These are phyloP conservation scores for Caenorhabditis sp. DNA, from an alignment of 2,888 invertebrate genomes.

Conservation along the genomic window DNA sequence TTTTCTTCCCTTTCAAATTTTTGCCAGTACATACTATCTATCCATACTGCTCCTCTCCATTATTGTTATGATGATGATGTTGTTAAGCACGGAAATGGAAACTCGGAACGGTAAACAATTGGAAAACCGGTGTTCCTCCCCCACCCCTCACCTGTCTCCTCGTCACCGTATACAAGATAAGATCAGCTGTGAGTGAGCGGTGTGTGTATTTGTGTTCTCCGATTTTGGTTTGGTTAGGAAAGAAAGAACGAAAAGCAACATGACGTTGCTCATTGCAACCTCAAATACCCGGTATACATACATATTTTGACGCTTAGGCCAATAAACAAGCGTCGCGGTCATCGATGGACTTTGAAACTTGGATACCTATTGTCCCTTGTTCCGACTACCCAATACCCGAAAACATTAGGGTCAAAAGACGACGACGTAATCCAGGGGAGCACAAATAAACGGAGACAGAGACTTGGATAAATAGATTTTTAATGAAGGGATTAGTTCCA, in stretches of 20 bases:
- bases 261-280: slow-evolving; percentile 40
- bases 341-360: slow-evolving; percentile 53
- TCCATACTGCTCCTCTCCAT: no score
- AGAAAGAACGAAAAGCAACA: slow-evolving; percentile 20
- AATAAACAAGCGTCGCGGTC: slow-evolving; percentile 17
- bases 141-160: neutral
- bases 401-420: neutral
- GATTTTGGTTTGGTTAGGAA: slow-evolving; percentile 7
- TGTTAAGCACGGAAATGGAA: slow-evolving; percentile 16
- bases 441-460: slow-evolving; percentile 33
- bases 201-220: slow-evolving; percentile 47
- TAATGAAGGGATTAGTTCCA: slow-evolving; percentile 55
- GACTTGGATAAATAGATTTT: slow-evolving; percentile 54
- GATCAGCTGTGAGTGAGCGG: slow-evolving; percentile 39
- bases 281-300: no score
- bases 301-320: no score
- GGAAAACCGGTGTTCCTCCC: slow-evolving; percentile 24
- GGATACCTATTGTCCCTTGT: no score
- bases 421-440: slow-evolving; percentile 37
- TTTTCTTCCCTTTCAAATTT: slow-evolving; percentile 16
- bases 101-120: slow-evolving; percentile 36
- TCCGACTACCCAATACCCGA: neutral
- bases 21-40: neutral
- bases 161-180: no score
- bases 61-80: neutral